phyloP scores from a whole-genome alignment of 2,113 vertebrate genomes.

The Micronycteris hirsuta region DNA sequence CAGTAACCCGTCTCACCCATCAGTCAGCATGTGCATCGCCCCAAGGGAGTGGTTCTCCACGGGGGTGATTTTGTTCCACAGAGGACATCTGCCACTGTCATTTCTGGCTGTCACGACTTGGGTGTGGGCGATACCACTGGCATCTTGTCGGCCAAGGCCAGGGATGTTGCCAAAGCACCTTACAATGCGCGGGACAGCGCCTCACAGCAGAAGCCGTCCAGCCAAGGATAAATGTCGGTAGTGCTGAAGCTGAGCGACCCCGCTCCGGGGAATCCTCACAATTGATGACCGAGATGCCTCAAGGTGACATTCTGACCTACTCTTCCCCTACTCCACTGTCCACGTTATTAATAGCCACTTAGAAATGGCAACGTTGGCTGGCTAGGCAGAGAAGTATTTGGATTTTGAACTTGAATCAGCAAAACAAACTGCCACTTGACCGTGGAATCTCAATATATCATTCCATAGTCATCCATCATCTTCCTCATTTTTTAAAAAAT shows the following conservation, averaged over 20 bases:
- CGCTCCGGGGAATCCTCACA: neutral
- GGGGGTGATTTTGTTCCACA: neutral
- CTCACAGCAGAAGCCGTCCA: neutral
- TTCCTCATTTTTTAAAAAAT: neutral
- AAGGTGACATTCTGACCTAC: neutral
- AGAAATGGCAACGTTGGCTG: conserved; percentile 7
- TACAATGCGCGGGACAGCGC: no score
- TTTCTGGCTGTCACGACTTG: neutral
- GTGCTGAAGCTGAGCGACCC: neutral
- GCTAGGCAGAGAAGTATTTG: neutral
- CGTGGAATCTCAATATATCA: neutral
- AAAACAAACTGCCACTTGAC: neutral
- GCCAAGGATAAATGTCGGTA: neutral
- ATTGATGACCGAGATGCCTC: neutral
- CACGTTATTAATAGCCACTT: neutral
- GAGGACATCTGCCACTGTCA: neutral
- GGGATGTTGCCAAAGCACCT: neutral
- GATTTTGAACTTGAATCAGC: conserved; percentile 13
- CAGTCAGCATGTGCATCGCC: neutral
- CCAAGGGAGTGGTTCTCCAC: neutral
- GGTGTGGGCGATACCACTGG: no score
- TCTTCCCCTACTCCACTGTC: neutral
- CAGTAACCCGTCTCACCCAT: no score
- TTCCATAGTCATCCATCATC: neutral
- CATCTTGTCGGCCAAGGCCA: neutral